Conservation (phyloP, 2,888 invertebrate genomes). For the Eupithecia centaureata region DNA sequence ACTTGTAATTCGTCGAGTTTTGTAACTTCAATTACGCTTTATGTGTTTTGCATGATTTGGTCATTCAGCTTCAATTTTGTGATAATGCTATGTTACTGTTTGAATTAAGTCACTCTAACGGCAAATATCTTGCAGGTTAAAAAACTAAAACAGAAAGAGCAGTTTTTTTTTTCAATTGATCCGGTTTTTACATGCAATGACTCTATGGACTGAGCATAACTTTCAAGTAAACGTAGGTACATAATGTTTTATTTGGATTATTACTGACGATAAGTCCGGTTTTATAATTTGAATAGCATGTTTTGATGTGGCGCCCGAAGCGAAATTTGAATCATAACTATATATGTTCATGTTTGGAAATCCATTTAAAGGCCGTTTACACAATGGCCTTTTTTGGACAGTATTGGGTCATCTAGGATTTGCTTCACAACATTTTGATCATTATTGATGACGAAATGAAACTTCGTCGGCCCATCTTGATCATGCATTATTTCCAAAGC, state of each 20-base stretch:
- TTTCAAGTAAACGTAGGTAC: not conserved
- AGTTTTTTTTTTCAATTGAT: too few relatives aligned
- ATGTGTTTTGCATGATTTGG: not conserved
- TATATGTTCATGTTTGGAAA: not conserved
- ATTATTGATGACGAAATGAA: constrained; percentile 2
- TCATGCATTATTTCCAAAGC: not conserved
- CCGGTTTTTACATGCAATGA: too few relatives aligned
- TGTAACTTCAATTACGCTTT: not conserved
- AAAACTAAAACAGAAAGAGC: too few relatives aligned
- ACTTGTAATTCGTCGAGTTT: not conserved
- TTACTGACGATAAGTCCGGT: not conserved
- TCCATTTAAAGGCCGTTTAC: constrained; percentile 3
- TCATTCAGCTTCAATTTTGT: not conserved
- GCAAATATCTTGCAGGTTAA: too few relatives aligned
- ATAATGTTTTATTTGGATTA: not conserved
- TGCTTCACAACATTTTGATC: constrained; percentile 2
- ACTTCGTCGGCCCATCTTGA: constrained; percentile 1
- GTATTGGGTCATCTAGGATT: constrained; percentile 5
- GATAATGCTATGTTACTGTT: not conserved
- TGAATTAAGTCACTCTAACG: not conserved
- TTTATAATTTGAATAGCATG: not conserved
- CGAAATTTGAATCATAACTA: not conserved
- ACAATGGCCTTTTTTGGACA: constrained; percentile 7
- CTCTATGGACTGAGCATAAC: not conserved
- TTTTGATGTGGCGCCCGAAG: not conserved